Percentiles rank a stretch among this genome's conserved stretches.
Evolutionary conservation across 2,797 vertebrate genomes (phyloP).

Genomic region (Balearica regulorum): DNA sequence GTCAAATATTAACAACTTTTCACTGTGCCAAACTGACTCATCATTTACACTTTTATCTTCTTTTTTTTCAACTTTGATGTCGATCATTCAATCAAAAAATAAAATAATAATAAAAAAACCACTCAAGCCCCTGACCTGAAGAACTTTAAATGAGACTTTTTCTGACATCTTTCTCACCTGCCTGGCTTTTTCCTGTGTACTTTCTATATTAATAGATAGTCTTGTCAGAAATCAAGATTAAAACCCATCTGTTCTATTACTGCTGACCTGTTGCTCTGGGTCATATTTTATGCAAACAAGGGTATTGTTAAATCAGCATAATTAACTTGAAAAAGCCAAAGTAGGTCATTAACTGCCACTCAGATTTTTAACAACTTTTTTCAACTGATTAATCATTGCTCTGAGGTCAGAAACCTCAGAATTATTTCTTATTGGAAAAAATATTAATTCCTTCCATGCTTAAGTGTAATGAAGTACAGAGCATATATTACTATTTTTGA

Average conservation of each 20-base stretch:
- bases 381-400: constrained; percentile 1
- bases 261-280: constrained; percentile 44
- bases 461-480: not conserved
- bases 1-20: constrained; percentile 83
- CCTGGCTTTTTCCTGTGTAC: not conserved
- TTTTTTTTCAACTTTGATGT: constrained; percentile 49
- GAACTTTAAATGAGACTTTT: constrained; percentile 6
- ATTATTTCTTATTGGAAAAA: not conserved
- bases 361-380: constrained; percentile 27
- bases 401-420: constrained; percentile 2
- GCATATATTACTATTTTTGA: not conserved
- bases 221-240: constrained; percentile 33
- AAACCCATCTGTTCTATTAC: constrained; percentile 17
- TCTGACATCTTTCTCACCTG: not conserved
- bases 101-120: constrained; percentile 4
- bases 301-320: constrained; percentile 43
- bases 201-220: not conserved
- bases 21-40: constrained; percentile 70
- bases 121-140: not conserved
- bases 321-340: constrained; percentile 42
- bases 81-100: constrained; percentile 70
- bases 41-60: constrained; percentile 71
- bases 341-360: constrained; percentile 35
- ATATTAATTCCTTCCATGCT: not conserved
- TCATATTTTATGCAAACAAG: constrained; percentile 50